A percentile compares a stretch with the other conserved stretches of the same genome.
Evolutionary conservation across 2,113 vertebrate species (phyloP).

Genomic region (Megaptera novaeangliae): DNA sequence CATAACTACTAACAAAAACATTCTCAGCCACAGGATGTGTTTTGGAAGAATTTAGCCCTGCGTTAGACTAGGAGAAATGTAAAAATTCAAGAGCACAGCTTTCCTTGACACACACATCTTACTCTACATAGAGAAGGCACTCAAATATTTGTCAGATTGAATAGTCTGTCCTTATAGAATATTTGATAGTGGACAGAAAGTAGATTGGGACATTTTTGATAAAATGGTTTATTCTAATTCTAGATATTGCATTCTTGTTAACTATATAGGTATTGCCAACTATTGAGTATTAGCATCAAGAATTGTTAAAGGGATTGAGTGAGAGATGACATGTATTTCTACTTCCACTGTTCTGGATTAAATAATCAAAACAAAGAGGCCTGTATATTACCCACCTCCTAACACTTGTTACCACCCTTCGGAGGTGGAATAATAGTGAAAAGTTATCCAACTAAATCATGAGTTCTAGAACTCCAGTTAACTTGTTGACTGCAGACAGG

Average conservation of each 20-base stretch:
- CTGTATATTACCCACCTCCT: background rate
- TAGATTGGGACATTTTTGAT: background rate
- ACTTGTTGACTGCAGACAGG: background rate
- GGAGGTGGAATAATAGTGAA: background rate
- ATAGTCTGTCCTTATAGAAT: background rate
- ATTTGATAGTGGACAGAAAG: background rate
- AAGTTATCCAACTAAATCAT: background rate
- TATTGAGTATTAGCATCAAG: background rate
- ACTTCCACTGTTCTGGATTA: background rate
- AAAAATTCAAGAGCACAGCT: background rate
- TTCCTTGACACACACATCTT: background rate
- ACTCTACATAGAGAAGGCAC: background rate
- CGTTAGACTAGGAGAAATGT: background rate
- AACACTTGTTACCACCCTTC: background rate
- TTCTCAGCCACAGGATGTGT: conserved; percentile 43
- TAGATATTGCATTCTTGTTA: background rate
- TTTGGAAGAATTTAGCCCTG: conserved; percentile 25
- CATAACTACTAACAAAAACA: conserved; percentile 63
- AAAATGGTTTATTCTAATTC: background rate
- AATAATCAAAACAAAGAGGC: background rate
- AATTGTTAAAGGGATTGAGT: background rate
- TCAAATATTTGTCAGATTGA: background rate
- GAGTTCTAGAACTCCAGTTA: background rate
- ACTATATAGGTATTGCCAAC: background rate
- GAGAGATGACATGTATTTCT: background rate